Conservation (phyloP, 2,113 vertebrate genomes). For the Drymodes brunneopygia region DNA sequence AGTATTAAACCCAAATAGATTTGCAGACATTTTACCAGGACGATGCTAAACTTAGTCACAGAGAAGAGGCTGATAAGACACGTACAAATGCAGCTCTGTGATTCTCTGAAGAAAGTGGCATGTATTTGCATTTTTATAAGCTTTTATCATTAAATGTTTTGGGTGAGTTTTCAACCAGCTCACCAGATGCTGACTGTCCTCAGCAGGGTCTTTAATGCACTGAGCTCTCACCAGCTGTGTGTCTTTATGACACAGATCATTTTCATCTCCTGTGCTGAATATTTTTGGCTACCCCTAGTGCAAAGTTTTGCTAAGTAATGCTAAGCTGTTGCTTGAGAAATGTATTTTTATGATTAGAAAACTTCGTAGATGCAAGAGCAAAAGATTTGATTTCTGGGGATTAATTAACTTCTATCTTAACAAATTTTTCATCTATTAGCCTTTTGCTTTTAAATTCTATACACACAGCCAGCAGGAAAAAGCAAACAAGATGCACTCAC, state of each 20-base stretch:
- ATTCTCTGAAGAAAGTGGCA: neutral
- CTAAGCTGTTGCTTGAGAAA: neutral
- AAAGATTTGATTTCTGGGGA: neutral
- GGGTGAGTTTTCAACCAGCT: neutral
- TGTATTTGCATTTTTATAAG: neutral
- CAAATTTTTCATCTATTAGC: neutral
- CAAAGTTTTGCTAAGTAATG: neutral
- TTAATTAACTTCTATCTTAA: neutral
- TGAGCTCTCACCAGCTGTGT: neutral
- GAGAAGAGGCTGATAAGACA: neutral
- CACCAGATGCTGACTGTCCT: neutral
- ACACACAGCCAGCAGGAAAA: neutral
- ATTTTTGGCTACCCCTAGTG: neutral
- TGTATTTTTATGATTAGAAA: neutral
- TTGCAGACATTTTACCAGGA: neutral
- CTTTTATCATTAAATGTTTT: neutral
- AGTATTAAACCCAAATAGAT: neutral
- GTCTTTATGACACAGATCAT: neutral
- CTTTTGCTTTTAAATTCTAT: neutral
- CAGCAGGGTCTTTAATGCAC: neutral
- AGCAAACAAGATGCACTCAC: neutral
- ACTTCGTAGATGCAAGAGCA: neutral
- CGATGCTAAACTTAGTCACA: neutral
- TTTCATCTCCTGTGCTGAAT: neutral
- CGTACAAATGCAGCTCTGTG: accelerated